Evolutionary conservation across 2,888 invertebrate genomes (phyloP).

Genomic region (Xanthorhoe designata): DNA sequence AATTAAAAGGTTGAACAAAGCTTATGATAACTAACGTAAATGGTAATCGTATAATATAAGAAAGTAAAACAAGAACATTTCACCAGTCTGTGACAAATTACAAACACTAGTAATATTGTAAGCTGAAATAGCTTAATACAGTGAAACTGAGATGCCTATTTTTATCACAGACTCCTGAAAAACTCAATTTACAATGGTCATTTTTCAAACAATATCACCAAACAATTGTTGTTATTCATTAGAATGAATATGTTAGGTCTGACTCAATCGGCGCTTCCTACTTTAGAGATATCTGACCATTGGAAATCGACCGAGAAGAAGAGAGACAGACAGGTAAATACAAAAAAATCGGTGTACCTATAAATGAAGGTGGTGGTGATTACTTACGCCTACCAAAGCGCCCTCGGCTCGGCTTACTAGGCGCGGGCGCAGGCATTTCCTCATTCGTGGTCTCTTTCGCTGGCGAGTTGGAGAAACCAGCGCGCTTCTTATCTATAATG

Average conservation of each 20-base stretch:
- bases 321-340: slow-evolving; percentile 29
- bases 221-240: too few relatives aligned
- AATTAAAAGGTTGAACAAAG: not conserved
- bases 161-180: slow-evolving; percentile 22
- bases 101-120: not conserved
- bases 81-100: slow-evolving; percentile 5
- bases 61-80: not conserved
- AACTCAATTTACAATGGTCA: slow-evolving; percentile 27
- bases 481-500: slow-evolving; percentile 65
- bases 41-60: not conserved
- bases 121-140: not conserved
- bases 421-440: slow-evolving; percentile 60
- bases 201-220: not conserved
- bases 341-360: slow-evolving; percentile 38
- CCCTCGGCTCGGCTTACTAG: slow-evolving; percentile 67
- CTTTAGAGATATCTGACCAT: slow-evolving; percentile 10
- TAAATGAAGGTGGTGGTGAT: slow-evolving; percentile 32
- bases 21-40: too few relatives aligned
- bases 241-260: too few relatives aligned
- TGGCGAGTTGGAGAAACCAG: slow-evolving; percentile 59
- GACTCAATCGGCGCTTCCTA: too few relatives aligned
- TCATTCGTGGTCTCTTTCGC: slow-evolving; percentile 68
- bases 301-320: slow-evolving; percentile 24
- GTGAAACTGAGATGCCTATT: not conserved
- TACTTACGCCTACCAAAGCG: slow-evolving; percentile 79